Conservation (phyloP, 2,113 vertebrate species). For the Clarias magur region DNA sequence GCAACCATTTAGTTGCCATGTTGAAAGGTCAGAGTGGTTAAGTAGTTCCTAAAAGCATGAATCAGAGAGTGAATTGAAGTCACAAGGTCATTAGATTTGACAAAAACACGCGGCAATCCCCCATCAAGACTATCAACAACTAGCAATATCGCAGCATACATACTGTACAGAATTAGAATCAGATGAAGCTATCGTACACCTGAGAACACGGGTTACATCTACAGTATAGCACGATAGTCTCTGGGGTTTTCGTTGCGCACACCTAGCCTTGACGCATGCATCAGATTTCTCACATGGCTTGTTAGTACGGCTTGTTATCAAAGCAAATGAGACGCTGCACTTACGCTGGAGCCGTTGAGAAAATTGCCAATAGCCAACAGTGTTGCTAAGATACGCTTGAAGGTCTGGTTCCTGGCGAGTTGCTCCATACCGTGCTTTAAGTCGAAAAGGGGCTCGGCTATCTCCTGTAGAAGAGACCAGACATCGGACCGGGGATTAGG, state of each 20-base stretch:
- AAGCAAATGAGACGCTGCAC: constrained; percentile 43
- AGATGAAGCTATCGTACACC: neutral
- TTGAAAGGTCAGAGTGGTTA: neutral
- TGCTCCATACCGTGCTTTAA: constrained; percentile 95
- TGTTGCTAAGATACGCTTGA: constrained; percentile 88
- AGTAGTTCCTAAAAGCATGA: neutral
- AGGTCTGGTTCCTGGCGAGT: constrained; percentile 86
- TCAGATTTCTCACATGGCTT: constrained; percentile 26
- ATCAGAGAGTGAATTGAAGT: neutral
- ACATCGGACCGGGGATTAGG: neutral
- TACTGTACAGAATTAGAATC: neutral
- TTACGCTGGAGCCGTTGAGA: constrained; percentile 88
- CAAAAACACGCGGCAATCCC: neutral
- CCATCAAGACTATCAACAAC: neutral
- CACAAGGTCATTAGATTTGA: neutral
- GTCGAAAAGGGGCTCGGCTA: constrained; percentile 92
- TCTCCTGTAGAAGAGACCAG: constrained; percentile 75
- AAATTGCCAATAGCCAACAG: constrained; percentile 94
- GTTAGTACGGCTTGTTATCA: neutral
- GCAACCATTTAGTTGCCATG: neutral
- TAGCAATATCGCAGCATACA: neutral
- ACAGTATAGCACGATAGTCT: too few relatives aligned
- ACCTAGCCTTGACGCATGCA: neutral
- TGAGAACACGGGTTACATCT: neutral
- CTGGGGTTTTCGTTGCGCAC: constrained; percentile 6